Conservation (phyloP, 2,113 vertebrate genomes). For the Ictalurus punctatus region DNA sequence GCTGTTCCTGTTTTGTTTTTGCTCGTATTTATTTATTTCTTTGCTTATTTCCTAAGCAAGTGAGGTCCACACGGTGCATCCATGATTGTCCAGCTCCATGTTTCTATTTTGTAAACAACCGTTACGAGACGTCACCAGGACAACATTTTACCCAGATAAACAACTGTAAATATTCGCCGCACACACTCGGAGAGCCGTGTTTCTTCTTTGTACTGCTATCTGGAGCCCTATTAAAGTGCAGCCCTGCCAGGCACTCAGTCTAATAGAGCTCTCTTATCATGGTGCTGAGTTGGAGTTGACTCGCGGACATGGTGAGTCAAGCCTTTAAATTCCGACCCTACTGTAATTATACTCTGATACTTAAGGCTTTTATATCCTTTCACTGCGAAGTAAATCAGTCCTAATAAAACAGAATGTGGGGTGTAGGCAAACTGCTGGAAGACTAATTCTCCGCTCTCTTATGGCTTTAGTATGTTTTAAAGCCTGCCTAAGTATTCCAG, state of each 20-base stretch:
- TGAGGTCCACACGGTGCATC: background rate
- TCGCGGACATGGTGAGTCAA: constrained; percentile 79
- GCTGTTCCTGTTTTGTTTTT: constrained; percentile 62
- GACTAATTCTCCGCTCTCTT: constrained; percentile 70
- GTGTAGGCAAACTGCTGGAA: constrained; percentile 71
- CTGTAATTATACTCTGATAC: constrained; percentile 76
- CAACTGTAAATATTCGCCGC: constrained; percentile 53
- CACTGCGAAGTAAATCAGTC: constrained; percentile 79
- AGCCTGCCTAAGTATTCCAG: constrained; percentile 73
- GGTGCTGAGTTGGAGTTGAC: constrained; percentile 70
- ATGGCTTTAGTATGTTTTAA: constrained; percentile 59
- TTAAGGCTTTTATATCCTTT: constrained; percentile 80
- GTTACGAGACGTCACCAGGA: constrained; percentile 38
- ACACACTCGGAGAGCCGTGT: constrained; percentile 67
- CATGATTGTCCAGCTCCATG: background rate
- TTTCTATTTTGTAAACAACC: constrained; percentile 41
- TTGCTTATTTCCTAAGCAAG: background rate
- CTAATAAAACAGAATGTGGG: constrained; percentile 78
- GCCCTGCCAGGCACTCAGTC: constrained; percentile 61
- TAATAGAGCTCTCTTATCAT: constrained; percentile 69
- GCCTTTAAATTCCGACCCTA: constrained; percentile 78
- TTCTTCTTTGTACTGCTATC: constrained; percentile 57
- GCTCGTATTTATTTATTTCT: background rate
- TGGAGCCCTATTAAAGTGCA: constrained; percentile 71
- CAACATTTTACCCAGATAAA: constrained; percentile 68